Conservation (phyloP, 2,797 vertebrate species). For the Cirrhinus molitorella region DNA sequence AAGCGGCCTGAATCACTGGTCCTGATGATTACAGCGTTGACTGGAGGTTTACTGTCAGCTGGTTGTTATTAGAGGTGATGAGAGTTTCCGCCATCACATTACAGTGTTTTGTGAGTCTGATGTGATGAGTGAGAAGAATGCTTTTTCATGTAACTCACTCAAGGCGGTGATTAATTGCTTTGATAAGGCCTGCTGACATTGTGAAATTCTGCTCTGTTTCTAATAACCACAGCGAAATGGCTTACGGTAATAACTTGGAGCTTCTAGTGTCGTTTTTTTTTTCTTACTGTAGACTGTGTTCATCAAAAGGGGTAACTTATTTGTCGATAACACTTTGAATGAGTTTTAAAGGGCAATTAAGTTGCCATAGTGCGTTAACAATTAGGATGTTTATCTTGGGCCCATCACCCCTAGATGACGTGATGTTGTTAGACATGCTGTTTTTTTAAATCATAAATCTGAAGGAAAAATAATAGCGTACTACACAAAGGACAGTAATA, state of each 20-base stretch:
- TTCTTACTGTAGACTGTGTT: neutral
- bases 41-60: constrained; percentile 20
- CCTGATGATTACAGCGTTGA: constrained; percentile 7
- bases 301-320: constrained; percentile 31
- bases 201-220: constrained; percentile 39
- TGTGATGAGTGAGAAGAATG: constrained; percentile 35
- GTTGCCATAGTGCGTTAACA: constrained; percentile 31
- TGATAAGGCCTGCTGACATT: constrained; percentile 50
- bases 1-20: neutral
- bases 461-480: neutral
- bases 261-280: constrained; percentile 18
- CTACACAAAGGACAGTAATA: neutral
- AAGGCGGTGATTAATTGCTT: constrained; percentile 55
- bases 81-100: constrained; percentile 18
- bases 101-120: constrained; percentile 19
- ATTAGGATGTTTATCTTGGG: constrained; percentile 9
- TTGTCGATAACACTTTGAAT: constrained; percentile 35
- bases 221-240: constrained; percentile 44
- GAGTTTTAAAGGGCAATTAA: constrained; percentile 26
- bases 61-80: constrained; percentile 9
- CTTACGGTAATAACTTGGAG: constrained; percentile 20
- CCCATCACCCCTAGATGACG: constrained; percentile 4
- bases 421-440: neutral
- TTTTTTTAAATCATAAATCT: neutral
- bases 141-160: constrained; percentile 29